Evolutionary conservation across 2,888 invertebrate genomes (phyloP), one percentile per base, ranked within the genome.

Genomic region (Trissolcus brochymenae): DNA sequence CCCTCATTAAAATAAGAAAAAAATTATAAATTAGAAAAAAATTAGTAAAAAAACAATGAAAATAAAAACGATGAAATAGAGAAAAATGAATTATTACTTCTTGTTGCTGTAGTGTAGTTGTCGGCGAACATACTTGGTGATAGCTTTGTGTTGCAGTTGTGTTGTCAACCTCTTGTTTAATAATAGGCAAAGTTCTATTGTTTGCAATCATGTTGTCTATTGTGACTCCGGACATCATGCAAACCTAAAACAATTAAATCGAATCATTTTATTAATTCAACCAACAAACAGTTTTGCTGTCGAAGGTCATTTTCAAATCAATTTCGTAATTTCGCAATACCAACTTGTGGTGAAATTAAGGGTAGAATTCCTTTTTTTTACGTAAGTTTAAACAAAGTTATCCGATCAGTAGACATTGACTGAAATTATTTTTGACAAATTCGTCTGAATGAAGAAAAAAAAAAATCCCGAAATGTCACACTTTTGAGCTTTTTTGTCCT

Each of bases 111-210:
- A 89, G 85, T 41, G 90, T 90, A 16, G 90, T 90, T 43, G 88
- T 89, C 29, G 90, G 90, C 49, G 90, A 90, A 77, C 89, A 89
- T 65, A 87, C 87, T 82, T 88, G 88, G 66, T 84, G 82, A 82
- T 88, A 89, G 82, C 87, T 88, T 72, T 86, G 88, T 66, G 84
- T 89, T 66, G 85, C 87, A 19, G 84, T 86, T 67, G 86, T 88
- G 83, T 86, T 90, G 81, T 92, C 87, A 89, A 93, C 90, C 91
- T 94, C 92, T 84, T 92, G 92, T 85, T 92, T 92, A 81, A 92
- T 89, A 77, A 83, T 56, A 84, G 90, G 87, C 90, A 92, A 89
- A 64, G 87, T 87, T 80, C 90, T 89, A 77, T 87, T 88, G 78
- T 85, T 87, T 57, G 86, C 87, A 57, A 88, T 85, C 86, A 88